These are phyloP conservation scores for Xylocopa sonorina DNA, from an alignment of 1,140 invertebrate species.

Conservation along the genomic window DNA sequence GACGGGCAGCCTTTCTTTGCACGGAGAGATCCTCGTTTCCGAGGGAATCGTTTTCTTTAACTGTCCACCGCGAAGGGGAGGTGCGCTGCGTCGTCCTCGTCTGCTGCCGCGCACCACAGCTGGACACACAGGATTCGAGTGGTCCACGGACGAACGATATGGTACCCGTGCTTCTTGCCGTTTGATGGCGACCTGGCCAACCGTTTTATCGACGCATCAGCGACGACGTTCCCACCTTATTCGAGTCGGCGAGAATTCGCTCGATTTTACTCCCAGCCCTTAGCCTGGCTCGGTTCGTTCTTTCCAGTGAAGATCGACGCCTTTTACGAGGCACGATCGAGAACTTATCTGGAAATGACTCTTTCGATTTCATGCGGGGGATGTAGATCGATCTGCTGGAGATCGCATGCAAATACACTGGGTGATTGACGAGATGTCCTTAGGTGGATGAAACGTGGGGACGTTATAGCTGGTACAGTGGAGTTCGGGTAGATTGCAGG, in stretches of 20 bases:
- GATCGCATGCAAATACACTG: constrained; percentile 33
- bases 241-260: neutral
- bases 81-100: neutral
- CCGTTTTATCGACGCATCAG: constrained; percentile 31
- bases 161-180: constrained; percentile 2
- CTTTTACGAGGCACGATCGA: constrained; percentile 10
- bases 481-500: too few relatives aligned
- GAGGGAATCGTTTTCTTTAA: constrained; percentile 42
- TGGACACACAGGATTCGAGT: constrained; percentile 3
- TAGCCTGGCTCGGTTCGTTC: neutral
- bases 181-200: neutral
- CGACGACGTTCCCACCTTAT: neutral
- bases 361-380: neutral
- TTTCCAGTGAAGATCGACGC: constrained; percentile 10
- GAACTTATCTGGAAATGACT: constrained; percentile 33
- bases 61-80: neutral
- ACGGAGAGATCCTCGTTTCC: neutral
- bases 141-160: neutral
- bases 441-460: neutral
- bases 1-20: neutral
- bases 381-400: neutral
- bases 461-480: neutral
- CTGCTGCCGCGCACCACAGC: too few relatives aligned
- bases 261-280: neutral
- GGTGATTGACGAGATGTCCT: constrained; percentile 30